Base-by-base conservation (phyloP, 1,140 invertebrate species). In the Nymphalis io region DNA sequence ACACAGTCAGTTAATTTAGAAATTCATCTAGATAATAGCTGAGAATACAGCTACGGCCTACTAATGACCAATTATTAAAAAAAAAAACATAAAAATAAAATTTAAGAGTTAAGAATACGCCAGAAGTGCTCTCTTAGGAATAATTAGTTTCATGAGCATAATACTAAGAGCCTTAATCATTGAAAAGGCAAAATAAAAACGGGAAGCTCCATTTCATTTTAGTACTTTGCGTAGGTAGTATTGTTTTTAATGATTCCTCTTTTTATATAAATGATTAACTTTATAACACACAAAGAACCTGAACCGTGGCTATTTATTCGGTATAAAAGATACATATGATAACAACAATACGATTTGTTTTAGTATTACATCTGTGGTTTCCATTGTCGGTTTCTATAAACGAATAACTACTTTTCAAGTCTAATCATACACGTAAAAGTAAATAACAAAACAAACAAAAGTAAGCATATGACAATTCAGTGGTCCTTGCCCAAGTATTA, bases 31-130 rank as follows among this genome's bases (percentile, higher is more conserved):
- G 48, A 23, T 55, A 27, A 20, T 51, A 51, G 18, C 48, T 21
- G 20, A 53, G 13, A 27, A 55, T n/a, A 55, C 10, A 21, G 21
- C 23, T 33, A 55, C 13, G n/a, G 51, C 51, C 51, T 55, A 55
- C 51, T 55, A 55, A 55, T 55, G 51, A 33, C 51, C 51, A 23
- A 55, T 55, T 55, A 55, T 55, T 13, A 13, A 55, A 20, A 55
- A 55, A 55, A 53, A 53, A 55, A 15, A 2, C 40, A 15, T 44
- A 44, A 44, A 33, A 55, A 55, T 55, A 55, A 55, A 11, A 13
- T 6, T 23, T 27, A 23, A 55, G 21, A 55, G 46, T 51, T 51
- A 51, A 51, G 12, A 46, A 15, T n/a, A 55, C 21, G 21, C 51
- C 23, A 27, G 51, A 33, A 55, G 51, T 23, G 51, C 21, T 10